Evolutionary conservation across 2,113 vertebrate genomes (phyloP).

Genomic region (Pygoscelis antarcticus): DNA sequence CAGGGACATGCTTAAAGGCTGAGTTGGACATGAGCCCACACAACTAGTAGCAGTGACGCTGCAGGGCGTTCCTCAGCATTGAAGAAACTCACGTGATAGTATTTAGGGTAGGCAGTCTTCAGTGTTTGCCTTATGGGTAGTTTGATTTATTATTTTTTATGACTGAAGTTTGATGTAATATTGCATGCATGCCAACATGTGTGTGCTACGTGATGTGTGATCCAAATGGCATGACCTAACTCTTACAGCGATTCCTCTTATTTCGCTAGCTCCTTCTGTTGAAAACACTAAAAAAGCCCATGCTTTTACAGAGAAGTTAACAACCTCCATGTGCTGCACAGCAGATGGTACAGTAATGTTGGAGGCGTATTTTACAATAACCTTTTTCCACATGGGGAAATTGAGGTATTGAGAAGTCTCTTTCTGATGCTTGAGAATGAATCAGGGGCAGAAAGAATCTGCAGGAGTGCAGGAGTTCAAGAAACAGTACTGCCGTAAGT

Average conservation of each 20-base stretch:
- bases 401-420: not conserved
- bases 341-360: conserved; percentile 46
- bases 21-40: not conserved
- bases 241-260: not conserved
- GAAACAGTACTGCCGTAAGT: not conserved
- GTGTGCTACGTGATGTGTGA: not conserved
- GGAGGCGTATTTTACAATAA: conserved; percentile 53
- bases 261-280: conserved; percentile 26
- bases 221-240: not conserved
- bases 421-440: not conserved
- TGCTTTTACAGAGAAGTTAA: conserved; percentile 18
- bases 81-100: not conserved
- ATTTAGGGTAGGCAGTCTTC: not conserved
- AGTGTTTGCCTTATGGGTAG: not conserved
- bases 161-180: not conserved
- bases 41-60: not conserved
- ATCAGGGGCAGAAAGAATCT: not conserved
- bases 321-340: conserved; percentile 26
- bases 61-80: not conserved
- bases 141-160: not conserved
- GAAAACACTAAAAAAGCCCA: not conserved
- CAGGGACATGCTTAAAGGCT: not conserved
- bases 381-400: not conserved
- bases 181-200: not conserved
- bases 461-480: not conserved